phyloP scores from a whole-genome alignment of 2,113 vertebrate species.

The Sorex fumeus region DNA sequence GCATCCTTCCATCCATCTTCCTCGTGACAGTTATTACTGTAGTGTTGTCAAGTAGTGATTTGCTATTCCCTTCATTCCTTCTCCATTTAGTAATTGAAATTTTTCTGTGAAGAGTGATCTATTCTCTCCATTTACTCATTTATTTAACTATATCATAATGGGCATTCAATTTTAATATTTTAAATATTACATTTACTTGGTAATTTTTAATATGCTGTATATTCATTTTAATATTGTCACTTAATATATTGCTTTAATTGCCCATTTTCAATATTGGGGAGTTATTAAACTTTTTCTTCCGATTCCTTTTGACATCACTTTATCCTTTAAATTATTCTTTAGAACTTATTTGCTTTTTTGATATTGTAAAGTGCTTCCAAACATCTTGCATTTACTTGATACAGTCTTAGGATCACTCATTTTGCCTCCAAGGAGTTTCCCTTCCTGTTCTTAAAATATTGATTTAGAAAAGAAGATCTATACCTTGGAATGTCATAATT shows the following conservation, averaged over 20 bases:
- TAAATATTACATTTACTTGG: too few relatives aligned
- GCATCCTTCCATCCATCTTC: background rate
- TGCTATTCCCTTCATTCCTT: too few relatives aligned
- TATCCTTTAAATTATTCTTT: too few relatives aligned
- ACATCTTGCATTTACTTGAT: background rate
- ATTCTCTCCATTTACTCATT: background rate
- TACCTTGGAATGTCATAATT: too few relatives aligned
- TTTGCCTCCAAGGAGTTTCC: too few relatives aligned
- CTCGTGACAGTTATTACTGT: too few relatives aligned
- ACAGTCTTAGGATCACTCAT: too few relatives aligned
- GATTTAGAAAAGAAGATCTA: too few relatives aligned
- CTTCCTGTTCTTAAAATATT: too few relatives aligned
- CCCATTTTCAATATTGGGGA: background rate
- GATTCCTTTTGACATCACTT: too few relatives aligned
- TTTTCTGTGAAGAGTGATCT: background rate
- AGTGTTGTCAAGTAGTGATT: too few relatives aligned
- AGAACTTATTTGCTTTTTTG: conserved; percentile 3
- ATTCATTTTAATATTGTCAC: background rate
- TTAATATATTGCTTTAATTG: background rate
- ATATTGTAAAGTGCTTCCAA: background rate
- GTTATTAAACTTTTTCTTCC: background rate
- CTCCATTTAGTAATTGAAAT: too few relatives aligned
- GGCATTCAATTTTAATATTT: background rate
- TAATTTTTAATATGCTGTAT: background rate
- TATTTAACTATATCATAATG: background rate